Percentiles rank a stretch among this genome's conserved stretches.
Evolutionary conservation across 1,140 invertebrate genomes (phyloP).

Genomic region (Drosophila varians): DNA sequence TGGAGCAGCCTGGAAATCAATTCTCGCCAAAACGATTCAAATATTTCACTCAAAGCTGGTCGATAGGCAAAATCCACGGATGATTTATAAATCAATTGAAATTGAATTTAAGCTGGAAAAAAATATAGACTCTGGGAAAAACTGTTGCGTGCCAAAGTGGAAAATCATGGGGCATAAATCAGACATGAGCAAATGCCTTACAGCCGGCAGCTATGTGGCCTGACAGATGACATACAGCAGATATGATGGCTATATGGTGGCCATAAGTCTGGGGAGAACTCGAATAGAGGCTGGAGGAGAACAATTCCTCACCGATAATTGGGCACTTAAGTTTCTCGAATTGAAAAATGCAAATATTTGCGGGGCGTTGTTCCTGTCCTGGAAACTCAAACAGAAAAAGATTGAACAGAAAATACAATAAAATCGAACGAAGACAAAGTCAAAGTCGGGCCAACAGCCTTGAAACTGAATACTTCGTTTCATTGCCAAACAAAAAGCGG

Average conservation of each 20-base stretch:
- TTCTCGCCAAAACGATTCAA: constrained; percentile 40
- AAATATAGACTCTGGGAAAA: constrained; percentile 68
- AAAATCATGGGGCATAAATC: constrained; percentile 81
- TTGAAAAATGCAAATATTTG: constrained; percentile 72
- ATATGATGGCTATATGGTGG: constrained; percentile 57
- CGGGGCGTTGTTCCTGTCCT: constrained; percentile 64
- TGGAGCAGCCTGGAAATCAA: constrained; percentile 34
- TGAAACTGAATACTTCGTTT: constrained; percentile 72
- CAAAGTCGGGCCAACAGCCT: constrained; percentile 62
- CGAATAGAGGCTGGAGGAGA: constrained; percentile 13
- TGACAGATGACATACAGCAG: constrained; percentile 79
- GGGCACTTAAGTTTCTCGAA: constrained; percentile 73
- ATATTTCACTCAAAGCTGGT: constrained; percentile 33
- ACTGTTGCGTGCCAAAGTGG: constrained; percentile 75
- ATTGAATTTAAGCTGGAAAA: constrained; percentile 66
- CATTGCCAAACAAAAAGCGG: constrained; percentile 75
- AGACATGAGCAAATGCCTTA: constrained; percentile 46
- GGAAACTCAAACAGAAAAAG: constrained; percentile 52
- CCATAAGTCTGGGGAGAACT: constrained; percentile 7
- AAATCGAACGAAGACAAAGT: constrained; percentile 20
- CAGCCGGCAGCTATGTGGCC: constrained; percentile 65
- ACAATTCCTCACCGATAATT: constrained; percentile 59
- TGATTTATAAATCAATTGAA: constrained; percentile 78
- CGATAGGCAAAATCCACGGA: constrained; percentile 57
- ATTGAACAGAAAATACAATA: background rate